Evolutionary conservation across 2,113 vertebrate species (phyloP).

Genomic region (Miniopterus natalensis): DNA sequence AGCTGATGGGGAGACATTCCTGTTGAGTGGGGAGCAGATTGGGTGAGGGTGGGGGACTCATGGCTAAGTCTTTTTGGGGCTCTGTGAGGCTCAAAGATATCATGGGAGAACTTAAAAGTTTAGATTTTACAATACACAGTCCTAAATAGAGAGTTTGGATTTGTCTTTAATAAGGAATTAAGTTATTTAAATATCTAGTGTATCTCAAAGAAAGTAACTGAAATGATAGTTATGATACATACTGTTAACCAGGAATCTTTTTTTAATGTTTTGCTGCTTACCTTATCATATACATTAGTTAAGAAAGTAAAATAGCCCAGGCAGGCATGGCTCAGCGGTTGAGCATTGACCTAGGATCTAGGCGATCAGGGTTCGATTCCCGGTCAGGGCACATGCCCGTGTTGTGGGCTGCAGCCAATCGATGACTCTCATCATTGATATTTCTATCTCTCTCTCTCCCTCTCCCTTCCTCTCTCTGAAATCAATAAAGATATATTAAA

Average conservation of each 20-base stretch:
- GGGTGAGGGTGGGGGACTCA: background rate
- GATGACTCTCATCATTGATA: too few species aligned
- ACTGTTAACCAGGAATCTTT: background rate
- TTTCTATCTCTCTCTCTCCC: too few species aligned
- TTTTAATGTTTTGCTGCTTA: background rate
- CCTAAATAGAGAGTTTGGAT: background rate
- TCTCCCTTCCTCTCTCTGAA: too few species aligned
- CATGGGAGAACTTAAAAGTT: background rate
- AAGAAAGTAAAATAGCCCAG: background rate
- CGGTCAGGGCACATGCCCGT: too few species aligned
- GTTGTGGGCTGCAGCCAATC: too few species aligned
- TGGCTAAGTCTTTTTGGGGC: too few species aligned
- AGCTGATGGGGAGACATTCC: background rate
- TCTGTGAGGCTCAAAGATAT: background rate
- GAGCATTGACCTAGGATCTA: too few species aligned
- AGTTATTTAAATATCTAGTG: background rate
- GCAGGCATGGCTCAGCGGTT: too few species aligned
- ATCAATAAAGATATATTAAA: too few species aligned
- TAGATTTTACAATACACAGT: background rate
- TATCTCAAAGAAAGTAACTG: background rate
- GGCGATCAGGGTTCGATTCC: too few species aligned
- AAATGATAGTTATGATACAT: background rate
- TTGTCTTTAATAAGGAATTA: background rate
- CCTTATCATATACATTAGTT: background rate
- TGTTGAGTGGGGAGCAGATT: fast-evolving